Evolutionary conservation across 2,797 vertebrate species (phyloP).

Genomic region (Bradypus variegatus): DNA sequence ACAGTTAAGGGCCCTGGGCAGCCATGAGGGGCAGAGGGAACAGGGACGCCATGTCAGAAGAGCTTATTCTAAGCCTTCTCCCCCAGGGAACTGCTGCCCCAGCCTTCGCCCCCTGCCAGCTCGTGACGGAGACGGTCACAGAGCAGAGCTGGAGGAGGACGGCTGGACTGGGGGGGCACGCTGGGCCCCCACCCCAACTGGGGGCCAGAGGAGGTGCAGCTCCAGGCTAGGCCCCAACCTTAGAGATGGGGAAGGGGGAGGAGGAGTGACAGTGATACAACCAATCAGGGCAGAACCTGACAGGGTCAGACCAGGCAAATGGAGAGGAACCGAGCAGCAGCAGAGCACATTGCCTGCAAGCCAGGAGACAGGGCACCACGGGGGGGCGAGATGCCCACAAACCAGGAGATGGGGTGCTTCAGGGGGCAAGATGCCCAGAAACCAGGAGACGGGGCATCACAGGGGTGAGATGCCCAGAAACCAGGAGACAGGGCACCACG

Average conservation of each 20-base stretch:
- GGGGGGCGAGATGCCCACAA: no score
- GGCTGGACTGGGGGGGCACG: background rate
- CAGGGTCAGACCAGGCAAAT: background rate
- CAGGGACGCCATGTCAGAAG: constrained; percentile 38
- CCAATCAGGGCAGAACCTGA: background rate
- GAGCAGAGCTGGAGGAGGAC: background rate
- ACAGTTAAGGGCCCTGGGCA: constrained; percentile 41
- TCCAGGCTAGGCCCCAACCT: background rate
- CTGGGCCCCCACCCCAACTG: background rate
- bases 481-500: no score
- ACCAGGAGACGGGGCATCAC: no score
- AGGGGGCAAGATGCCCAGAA: no score
- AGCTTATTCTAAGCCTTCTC: constrained; percentile 27
- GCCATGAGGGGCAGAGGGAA: constrained; percentile 35
- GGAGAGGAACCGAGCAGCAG: background rate
- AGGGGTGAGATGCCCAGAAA: no score
- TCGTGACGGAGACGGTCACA: background rate
- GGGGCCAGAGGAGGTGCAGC: background rate
- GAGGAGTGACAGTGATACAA: background rate
- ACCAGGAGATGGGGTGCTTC: no score
- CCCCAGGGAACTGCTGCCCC: constrained; percentile 26
- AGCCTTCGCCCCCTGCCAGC: constrained; percentile 18
- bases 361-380: no score
- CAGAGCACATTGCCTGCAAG: background rate
- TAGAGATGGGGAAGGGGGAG: background rate